A percentile compares a stretch with the other conserved stretches of the same genome.
Evolutionary conservation across 2,888 invertebrate genomes (phyloP).

Genomic region (Apamea epomidion): DNA sequence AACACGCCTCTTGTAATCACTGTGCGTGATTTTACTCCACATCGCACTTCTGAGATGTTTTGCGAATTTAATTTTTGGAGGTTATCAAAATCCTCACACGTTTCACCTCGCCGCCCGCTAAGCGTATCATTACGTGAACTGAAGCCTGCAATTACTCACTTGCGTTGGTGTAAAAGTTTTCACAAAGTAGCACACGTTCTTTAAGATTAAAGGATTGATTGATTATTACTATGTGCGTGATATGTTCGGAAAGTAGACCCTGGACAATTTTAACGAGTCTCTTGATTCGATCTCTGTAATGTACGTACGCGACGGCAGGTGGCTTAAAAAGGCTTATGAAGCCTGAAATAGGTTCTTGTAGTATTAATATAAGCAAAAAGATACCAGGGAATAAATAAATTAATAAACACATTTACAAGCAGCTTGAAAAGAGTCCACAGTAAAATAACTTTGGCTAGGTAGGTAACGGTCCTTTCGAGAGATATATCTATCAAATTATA

Average conservation of each 20-base stretch:
- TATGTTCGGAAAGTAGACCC: constrained; percentile 66
- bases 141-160: constrained; percentile 83
- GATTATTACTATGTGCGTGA: constrained; percentile 76
- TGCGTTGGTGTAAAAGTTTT: constrained; percentile 77
- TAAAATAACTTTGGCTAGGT: constrained; percentile 48
- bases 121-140: constrained; percentile 84
- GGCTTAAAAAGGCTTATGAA: constrained; percentile 47
- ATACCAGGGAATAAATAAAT: constrained; percentile 35
- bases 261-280: constrained; percentile 68
- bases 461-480: constrained; percentile 56
- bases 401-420: constrained; percentile 49
- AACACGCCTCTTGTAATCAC: constrained; percentile 84
- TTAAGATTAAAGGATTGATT: constrained; percentile 74
- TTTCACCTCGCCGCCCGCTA: constrained; percentile 77
- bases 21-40: constrained; percentile 84
- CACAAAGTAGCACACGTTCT: constrained; percentile 75
- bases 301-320: constrained; percentile 55
- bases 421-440: constrained; percentile 46
- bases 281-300: constrained; percentile 58
- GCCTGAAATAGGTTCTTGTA: constrained; percentile 53
- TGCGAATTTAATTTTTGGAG: constrained; percentile 81
- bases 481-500: constrained; percentile 58
- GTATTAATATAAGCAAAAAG: constrained; percentile 33
- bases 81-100: constrained; percentile 84
- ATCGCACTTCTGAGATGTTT: constrained; percentile 86